Base-by-base conservation (phyloP, 2,888 invertebrate genomes). In the Pardosa pseudoannulata region DNA sequence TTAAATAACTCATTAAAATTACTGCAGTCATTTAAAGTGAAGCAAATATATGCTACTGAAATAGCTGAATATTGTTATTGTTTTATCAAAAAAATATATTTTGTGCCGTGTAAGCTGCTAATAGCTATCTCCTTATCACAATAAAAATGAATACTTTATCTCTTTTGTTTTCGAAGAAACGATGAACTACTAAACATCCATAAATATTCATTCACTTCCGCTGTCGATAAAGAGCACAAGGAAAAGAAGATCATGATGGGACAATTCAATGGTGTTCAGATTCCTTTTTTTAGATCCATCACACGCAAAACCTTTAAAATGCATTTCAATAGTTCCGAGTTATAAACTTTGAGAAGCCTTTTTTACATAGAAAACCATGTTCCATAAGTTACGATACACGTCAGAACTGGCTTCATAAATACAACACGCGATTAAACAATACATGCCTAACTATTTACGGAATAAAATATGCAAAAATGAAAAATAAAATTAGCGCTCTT, bases 401-500 rank as follows among this genome's bases (percentile, higher is more conserved):
- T 16, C 11, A 36, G 39, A 39, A 6, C 11, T 56, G n/a, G 27
- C 27, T 41, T 41, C 36, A 19, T 70, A 70, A 41, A 70, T 16
- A 41, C 13, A 39, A 13, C 13, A 9, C n/a, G 28, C 28, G 70
- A 70, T 70, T 70, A 70, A 70, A 70, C 13, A 41, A 23, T 23
- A 39, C 23, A 16, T 23, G 41, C 41, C 16, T 70, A 41, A 41
- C 23, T 28, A 41, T 70, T 41, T 41, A 36, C 13, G 50, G 27
- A 29, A 50, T 67, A 70, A 79, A n/a, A 79, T 79, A 79, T 79
- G 79, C 71, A 79, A 62, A 67, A 70, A 71, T n/a, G 11, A 79
- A 73, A 67, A 80, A 67, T 73, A 80, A 80, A 65, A 67, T 62
- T 46, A 27, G 19, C 19, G 23, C 28, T 39, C 56, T 79, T 65